Base-by-base conservation (phyloP, 1,140 invertebrate species). In the Drosophila subobscura region DNA sequence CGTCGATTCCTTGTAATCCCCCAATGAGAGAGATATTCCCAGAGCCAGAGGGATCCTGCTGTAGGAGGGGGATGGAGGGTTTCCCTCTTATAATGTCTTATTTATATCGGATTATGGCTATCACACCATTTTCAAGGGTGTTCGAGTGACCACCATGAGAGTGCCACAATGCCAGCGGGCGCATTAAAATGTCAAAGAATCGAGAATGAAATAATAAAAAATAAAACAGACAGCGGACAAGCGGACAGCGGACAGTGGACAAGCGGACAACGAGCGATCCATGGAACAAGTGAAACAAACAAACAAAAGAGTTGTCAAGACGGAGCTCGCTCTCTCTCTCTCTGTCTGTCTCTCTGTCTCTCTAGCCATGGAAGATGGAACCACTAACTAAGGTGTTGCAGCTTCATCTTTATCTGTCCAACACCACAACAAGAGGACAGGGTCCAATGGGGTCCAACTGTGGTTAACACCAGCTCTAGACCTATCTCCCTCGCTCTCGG, bases 81-180 rank as follows among this genome's bases (percentile, higher is more conserved):
- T 5, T 52, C 59, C 60, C 75, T 73, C 80, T 81, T 84, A 84
- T 84, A 84, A 84, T 84, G 80, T 84, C 80, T 84, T 84, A 84
- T 84, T 84, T 84, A 84, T 84, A 85, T 85, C 80, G 80, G 80
- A 84, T 84, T 84, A 84, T 84, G 66, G 76, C 72, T 78, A 84
- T 84, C 80, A 85, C 80, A 84, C 80, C 75, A 85, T 84, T 81
- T 80, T 80, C 51, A 64, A 72, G 42, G 60, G 45, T 50, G 56
- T 60, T 45, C 64, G 79, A 81, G 78, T 83, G 79, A 70, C 76
- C 79, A 79, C 50, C 79, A 68, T 64, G 47, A 78, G 67, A 54
- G 64, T 64, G 76, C 74, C 72, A 84, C 79, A 84, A 84, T 78
- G 80, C 80, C 80, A 79, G 83, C 80, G 76, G 76, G 80, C 80